These are phyloP conservation scores for Noturus placidus DNA, from an alignment of 2,113 vertebrate genomes.

Conservation along the genomic window DNA sequence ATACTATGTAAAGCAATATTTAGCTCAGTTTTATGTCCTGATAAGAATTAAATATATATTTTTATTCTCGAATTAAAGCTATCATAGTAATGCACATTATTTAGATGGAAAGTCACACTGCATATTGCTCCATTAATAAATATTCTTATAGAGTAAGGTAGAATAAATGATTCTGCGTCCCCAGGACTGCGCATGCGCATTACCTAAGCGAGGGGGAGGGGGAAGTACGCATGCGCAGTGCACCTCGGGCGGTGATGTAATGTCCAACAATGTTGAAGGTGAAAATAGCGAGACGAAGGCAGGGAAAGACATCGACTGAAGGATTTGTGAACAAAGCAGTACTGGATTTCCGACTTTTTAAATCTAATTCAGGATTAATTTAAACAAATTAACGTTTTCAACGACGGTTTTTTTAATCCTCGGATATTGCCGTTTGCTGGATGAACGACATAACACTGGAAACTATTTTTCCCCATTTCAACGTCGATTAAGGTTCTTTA, in stretches of 20 bases:
- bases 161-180: no score
- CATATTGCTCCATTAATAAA: background rate
- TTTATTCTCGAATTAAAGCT: no score
- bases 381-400: conserved; percentile 25
- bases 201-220: conserved; percentile 37
- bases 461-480: conserved; percentile 25
- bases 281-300: conserved; percentile 35
- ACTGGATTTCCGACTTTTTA: conserved; percentile 13
- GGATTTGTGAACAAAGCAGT: conserved; percentile 27
- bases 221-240: conserved; percentile 32
- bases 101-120: background rate
- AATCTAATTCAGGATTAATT: conserved; percentile 11
- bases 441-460: conserved; percentile 39
- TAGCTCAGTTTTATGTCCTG: background rate
- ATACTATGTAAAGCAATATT: background rate
- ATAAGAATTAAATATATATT: no score
- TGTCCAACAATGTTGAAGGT: conserved; percentile 36
- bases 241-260: conserved; percentile 31
- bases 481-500: conserved; percentile 26
- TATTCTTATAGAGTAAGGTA: background rate
- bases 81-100: background rate
- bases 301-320: conserved; percentile 34
- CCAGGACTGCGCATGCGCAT: conserved; percentile 64
- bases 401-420: background rate
- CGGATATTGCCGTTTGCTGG: conserved; percentile 34